Base-by-base conservation (phyloP, 2,888 invertebrate genomes). In the Scrobipalpa costella region DNA sequence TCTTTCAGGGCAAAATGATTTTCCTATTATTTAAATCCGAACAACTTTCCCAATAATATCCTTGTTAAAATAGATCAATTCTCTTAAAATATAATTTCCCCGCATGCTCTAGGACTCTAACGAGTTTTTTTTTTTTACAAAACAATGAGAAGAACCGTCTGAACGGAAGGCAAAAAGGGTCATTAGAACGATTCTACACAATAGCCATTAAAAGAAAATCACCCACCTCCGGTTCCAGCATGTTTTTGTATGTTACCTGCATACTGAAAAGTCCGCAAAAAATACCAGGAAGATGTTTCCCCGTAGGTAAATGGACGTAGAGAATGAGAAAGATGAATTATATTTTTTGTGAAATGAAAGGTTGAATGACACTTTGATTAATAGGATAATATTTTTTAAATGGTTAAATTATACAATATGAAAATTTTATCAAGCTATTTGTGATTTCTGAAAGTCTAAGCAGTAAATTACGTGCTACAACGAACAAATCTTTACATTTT, bases 121-220 rank as follows among this genome's bases (percentile, higher is more conserved):
- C 7, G 44, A 15, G 55, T 2, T 52, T 8, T 64, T 52, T 60
- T 78, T 78, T 75, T 76, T 73, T 64, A 59, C 64, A 62, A 71
- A 69, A 68, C 68, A 72, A 72, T 69, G 68, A 67, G 67, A 71
- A 74, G 71, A 67, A 72, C 75, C 81, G 80, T 79, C 79, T 83
- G 79, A 77, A 75, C 71, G 68, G 74, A 78, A 74, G 70, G 74
- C 74, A 80, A 82, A 83, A 82, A 82, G 78, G 69, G 67, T 73
- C 78, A 79, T 83, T 84, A 81, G 65, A 63, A 63, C 55, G 40
- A 65, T 57, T 34, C 64, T 38, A 59, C 61, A 63, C 59, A 60
- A 62, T 59, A 60, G 52, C 62, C 65, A 57, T 65, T 65, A 65
- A 65, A 63, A 61, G 65, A 64, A 63, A 63, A 63, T 58, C 57